Evolutionary conservation across 2,113 vertebrate species (phyloP).

Genomic region (Hystrix brachyura): DNA sequence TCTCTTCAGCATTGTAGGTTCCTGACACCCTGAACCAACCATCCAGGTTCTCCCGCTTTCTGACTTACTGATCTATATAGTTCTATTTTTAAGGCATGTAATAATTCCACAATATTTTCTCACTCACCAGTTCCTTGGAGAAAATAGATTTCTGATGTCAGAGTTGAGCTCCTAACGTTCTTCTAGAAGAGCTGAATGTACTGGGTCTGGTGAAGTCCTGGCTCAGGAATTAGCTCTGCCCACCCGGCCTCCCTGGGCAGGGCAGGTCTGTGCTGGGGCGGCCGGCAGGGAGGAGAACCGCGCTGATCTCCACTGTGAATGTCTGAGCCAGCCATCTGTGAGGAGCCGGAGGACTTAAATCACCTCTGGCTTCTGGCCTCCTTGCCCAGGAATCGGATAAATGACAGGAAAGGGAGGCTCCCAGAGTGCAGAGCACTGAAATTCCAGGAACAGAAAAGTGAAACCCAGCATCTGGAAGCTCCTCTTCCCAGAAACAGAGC

Average conservation of each 20-base stretch:
- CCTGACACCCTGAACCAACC: not conserved
- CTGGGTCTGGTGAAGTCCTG: not conserved
- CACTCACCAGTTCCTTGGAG: conserved; percentile 26
- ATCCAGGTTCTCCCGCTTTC: not conserved
- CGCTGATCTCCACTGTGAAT: not conserved
- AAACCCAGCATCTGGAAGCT: not conserved
- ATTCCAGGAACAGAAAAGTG: not conserved
- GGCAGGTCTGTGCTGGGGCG: too few relatives aligned
- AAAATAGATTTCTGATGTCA: not conserved
- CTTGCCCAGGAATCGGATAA: not conserved
- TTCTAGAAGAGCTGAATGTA: not conserved
- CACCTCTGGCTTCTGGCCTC: not conserved
- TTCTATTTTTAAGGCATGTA: not conserved
- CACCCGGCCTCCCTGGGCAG: not conserved
- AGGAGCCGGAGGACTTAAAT: not conserved
- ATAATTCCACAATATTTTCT: not conserved
- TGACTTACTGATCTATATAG: not conserved
- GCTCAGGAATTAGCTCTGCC: not conserved
- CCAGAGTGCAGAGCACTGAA: rapidly evolving
- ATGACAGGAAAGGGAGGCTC: not conserved
- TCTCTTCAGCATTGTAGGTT: not conserved
- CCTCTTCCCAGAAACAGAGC: not conserved
- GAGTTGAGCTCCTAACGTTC: not conserved
- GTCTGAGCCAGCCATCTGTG: rapidly evolving
- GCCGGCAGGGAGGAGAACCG: not conserved